Evolutionary conservation across 1,140 invertebrate species (phyloP).

Genomic region (Pachypeltis micranthus): DNA sequence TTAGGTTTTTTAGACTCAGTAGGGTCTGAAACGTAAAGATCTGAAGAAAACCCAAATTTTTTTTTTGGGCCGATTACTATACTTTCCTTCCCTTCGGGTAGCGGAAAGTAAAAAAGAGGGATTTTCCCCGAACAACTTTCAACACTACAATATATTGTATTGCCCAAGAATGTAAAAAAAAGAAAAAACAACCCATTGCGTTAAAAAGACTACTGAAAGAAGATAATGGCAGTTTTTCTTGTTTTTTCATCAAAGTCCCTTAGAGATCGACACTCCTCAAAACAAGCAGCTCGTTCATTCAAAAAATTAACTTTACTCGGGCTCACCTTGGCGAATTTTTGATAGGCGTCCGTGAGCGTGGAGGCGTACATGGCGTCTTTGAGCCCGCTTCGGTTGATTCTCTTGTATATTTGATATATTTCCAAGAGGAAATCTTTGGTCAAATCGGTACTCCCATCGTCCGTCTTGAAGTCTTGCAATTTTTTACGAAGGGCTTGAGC

Average conservation of each 20-base stretch:
- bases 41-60: too few relatives aligned
- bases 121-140: too few relatives aligned
- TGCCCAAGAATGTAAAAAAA: neutral
- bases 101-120: too few relatives aligned
- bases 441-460: conserved; percentile 15
- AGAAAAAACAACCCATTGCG: neutral
- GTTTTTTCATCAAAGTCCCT: conserved; percentile 18
- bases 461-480: conserved; percentile 27
- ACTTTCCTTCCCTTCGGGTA: too few relatives aligned
- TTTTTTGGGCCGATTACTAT: too few relatives aligned
- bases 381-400: conserved; percentile 18
- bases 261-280: too few relatives aligned
- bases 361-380: conserved; percentile 23
- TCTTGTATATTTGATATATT: conserved; percentile 24
- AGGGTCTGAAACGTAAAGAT: too few relatives aligned
- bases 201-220: neutral
- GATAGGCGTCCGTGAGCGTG: conserved; percentile 21
- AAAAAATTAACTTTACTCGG: too few relatives aligned
- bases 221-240: neutral
- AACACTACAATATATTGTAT: too few relatives aligned
- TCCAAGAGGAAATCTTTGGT: conserved; percentile 24
- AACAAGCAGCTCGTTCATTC: too few relatives aligned
- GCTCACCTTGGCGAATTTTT: conserved; percentile 17
- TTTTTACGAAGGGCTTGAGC: conserved; percentile 45
- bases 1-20: too few relatives aligned